phyloP scores from a whole-genome alignment of 2,888 invertebrate genomes.

The Heteromurus nitidus region DNA sequence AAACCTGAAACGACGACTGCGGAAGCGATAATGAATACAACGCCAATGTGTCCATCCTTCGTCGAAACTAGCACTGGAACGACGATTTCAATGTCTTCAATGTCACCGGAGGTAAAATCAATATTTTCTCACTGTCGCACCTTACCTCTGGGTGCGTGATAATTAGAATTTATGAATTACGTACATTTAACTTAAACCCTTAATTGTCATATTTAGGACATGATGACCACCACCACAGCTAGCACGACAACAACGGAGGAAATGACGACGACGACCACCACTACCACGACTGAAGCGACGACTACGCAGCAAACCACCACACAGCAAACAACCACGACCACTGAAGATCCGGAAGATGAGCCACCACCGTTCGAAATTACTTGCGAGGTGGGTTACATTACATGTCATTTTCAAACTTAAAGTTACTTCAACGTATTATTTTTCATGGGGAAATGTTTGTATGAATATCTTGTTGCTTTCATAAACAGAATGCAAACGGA shows the following conservation, averaged over 20 bases:
- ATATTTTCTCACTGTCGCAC: neutral
- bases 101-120: slow-evolving; percentile 59
- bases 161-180: no score
- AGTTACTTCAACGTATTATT: neutral
- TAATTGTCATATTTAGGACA: slow-evolving; percentile 23
- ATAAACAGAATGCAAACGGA: slow-evolving; percentile 43
- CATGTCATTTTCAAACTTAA: neutral
- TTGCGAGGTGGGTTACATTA: slow-evolving; percentile 59
- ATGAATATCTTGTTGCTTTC: no score
- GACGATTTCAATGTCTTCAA: slow-evolving; percentile 62
- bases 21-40: slow-evolving; percentile 63
- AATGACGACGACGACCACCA: slow-evolving; percentile 43
- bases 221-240: slow-evolving; percentile 51
- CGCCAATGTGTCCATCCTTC: slow-evolving; percentile 62
- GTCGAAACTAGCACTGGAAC: slow-evolving; percentile 62
- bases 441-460: neutral
- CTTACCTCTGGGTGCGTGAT: neutral
- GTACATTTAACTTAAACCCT: no score
- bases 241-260: slow-evolving; percentile 51
- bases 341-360: slow-evolving; percentile 43
- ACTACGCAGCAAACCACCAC: slow-evolving; percentile 60
- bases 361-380: slow-evolving; percentile 68
- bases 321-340: slow-evolving; percentile 68
- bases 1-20: slow-evolving; percentile 65
- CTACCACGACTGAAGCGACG: slow-evolving; percentile 57